phyloP scores from a whole-genome alignment of 2,888 invertebrate genomes.

The Hofmannophila pseudospretella region DNA sequence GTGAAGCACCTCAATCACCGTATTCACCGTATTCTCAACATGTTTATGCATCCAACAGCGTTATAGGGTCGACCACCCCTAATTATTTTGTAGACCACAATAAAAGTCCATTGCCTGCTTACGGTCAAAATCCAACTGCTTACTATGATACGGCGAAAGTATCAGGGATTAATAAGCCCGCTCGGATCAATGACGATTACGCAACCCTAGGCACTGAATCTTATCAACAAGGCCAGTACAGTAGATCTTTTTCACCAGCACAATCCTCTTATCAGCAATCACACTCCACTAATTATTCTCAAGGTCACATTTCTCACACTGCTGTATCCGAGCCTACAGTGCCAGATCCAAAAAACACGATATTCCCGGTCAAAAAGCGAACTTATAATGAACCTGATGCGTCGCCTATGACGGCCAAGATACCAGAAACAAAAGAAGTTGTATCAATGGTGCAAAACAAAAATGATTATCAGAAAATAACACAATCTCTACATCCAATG shows the following conservation, averaged over 20 bases:
- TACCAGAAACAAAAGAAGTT: conserved; percentile 40
- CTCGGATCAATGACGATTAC: conserved; percentile 75
- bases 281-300: conserved; percentile 48
- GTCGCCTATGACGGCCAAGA: conserved; percentile 39
- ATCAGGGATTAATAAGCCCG: conserved; percentile 58
- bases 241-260: conserved; percentile 54
- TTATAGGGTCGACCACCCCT: conserved; percentile 51
- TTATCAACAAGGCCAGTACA: conserved; percentile 72
- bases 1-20: conserved; percentile 80
- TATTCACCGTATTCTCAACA: conserved; percentile 68
- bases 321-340: conserved; percentile 14
- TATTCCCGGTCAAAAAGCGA: conserved; percentile 82
- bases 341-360: conserved; percentile 51
- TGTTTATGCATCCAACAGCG: conserved; percentile 61
- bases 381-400: conserved; percentile 75
- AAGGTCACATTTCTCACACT: conserved; percentile 41
- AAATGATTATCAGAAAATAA: conserved; percentile 44
- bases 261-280: conserved; percentile 56
- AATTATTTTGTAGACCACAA: conserved; percentile 65
- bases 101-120: conserved; percentile 64
- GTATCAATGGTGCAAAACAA: conserved; percentile 29
- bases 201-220: conserved; percentile 72
- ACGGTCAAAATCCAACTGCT: conserved; percentile 68
- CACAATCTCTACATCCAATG: conserved; percentile 34
- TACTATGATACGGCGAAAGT: conserved; percentile 80